These are phyloP conservation scores for Perizoma affinitatum DNA, from an alignment of 2,888 invertebrate genomes.

Conservation along the genomic window DNA sequence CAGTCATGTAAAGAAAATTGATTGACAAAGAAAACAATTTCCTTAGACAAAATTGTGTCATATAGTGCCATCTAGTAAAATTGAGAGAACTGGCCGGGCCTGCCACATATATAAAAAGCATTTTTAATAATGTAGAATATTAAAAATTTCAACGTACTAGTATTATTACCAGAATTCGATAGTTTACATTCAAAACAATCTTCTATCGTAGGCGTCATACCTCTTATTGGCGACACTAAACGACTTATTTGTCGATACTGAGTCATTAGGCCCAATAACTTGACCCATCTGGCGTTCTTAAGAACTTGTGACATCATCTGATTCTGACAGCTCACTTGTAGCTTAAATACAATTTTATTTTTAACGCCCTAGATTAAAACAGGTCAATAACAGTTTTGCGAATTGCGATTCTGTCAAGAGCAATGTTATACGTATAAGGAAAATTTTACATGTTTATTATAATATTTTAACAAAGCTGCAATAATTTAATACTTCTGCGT, in stretches of 20 bases:
- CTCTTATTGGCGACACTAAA: constrained; percentile 16
- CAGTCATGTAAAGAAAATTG: too few relatives aligned
- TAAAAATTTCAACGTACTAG: too few relatives aligned
- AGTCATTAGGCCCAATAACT: constrained; percentile 41
- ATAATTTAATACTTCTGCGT: too few relatives aligned
- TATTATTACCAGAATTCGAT: not conserved
- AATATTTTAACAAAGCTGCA: too few relatives aligned
- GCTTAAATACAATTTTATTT: constrained; percentile 1
- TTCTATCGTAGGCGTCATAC: constrained; percentile 18
- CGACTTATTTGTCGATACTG: constrained; percentile 43
- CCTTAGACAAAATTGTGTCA: too few relatives aligned
- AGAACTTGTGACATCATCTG: constrained; percentile 54
- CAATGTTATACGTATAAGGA: constrained; percentile 31
- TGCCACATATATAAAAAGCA: too few relatives aligned
- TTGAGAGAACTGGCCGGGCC: too few relatives aligned
- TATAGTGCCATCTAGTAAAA: too few relatives aligned
- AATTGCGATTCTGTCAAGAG: constrained; percentile 32
- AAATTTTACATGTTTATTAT: constrained; percentile 10
- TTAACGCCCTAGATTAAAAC: constrained; percentile 43
- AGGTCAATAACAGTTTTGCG: constrained; percentile 41
- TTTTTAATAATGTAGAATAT: too few relatives aligned
- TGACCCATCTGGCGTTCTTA: constrained; percentile 56
- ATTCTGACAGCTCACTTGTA: too few relatives aligned
- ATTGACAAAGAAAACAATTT: too few relatives aligned
- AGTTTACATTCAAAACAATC: constrained; percentile 4